Base-by-base conservation (phyloP, 2,888 invertebrate genomes). In the Augiades crinisus region DNA sequence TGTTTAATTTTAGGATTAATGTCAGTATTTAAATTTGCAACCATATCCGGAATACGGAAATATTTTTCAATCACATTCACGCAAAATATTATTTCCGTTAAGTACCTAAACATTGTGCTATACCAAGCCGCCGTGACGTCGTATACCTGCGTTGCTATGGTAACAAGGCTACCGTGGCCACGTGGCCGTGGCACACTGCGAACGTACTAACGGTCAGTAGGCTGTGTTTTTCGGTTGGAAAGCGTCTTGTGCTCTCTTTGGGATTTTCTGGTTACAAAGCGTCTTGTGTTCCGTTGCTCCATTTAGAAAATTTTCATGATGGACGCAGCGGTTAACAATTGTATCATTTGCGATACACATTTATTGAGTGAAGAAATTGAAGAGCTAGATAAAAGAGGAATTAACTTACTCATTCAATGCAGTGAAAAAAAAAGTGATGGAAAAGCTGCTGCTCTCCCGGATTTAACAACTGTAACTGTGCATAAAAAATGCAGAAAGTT, bases 1-100 rank as follows among this genome's bases (percentile, higher is more conserved):
- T n/a, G n/a, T n/a, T n/a, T n/a, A n/a, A n/a, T n/a, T n/a, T n/a
- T n/a, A n/a, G n/a, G n/a, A n/a, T n/a, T n/a, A n/a, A n/a, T n/a
- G n/a, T n/a, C n/a, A n/a, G n/a, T n/a, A n/a, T n/a, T n/a, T n/a
- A n/a, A n/a, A n/a, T n/a, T n/a, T n/a, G n/a, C n/a, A n/a, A n/a
- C n/a, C n/a, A n/a, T n/a, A n/a, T n/a, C n/a, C n/a, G n/a, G n/a
- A n/a, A n/a, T n/a, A n/a, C n/a, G n/a, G n/a, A n/a, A n/a, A n/a
- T n/a, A n/a, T n/a, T n/a, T n/a, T n/a, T n/a, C n/a, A n/a, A n/a
- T n/a, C n/a, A n/a, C n/a, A n/a, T n/a, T n/a, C 40, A 40, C 8
- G 40, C 13, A 22, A 38, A 40, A 14, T 30, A 30, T 30, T 30
- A 30, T 30, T 30, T 30, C 30, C 30, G 30, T 30, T 30, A n/a